phyloP scores from a whole-genome alignment of 2,888 invertebrate genomes.

The Leucophenga montana region DNA sequence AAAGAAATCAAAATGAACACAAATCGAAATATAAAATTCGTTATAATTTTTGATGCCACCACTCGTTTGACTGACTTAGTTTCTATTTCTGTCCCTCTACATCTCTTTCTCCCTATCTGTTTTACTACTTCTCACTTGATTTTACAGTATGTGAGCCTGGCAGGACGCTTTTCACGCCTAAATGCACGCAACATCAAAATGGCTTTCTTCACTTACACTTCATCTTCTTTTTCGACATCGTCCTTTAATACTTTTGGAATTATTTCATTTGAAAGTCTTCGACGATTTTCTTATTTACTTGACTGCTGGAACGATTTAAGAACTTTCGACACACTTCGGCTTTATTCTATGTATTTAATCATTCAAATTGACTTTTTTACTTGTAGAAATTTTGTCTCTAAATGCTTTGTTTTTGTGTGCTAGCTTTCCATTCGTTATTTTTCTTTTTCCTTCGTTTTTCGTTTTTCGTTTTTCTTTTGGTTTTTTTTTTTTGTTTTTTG shows the following conservation, averaged over 20 bases:
- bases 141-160: background rate
- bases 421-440: background rate
- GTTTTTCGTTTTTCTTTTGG: no score
- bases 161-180: constrained; percentile 19
- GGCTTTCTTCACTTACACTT: background rate
- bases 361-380: constrained; percentile 61
- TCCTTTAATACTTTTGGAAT: no score
- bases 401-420: constrained; percentile 34
- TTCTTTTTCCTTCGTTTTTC: constrained; percentile 11
- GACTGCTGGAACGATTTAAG: no score
- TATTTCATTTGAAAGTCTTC: no score
- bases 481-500: constrained; percentile 11
- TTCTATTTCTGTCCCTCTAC: background rate
- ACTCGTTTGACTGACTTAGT: background rate
- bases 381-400: constrained; percentile 54
- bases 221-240: background rate
- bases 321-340: constrained; percentile 24
- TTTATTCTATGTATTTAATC: constrained; percentile 57
- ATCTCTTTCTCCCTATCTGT: background rate
- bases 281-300: no score
- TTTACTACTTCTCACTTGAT: background rate
- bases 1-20: constrained; percentile 23
- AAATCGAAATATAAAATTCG: background rate
- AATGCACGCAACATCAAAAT: constrained; percentile 25
- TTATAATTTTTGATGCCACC: background rate